Evolutionary conservation across 1,140 invertebrate species (phyloP).

Genomic region (Brachionus rubens): DNA sequence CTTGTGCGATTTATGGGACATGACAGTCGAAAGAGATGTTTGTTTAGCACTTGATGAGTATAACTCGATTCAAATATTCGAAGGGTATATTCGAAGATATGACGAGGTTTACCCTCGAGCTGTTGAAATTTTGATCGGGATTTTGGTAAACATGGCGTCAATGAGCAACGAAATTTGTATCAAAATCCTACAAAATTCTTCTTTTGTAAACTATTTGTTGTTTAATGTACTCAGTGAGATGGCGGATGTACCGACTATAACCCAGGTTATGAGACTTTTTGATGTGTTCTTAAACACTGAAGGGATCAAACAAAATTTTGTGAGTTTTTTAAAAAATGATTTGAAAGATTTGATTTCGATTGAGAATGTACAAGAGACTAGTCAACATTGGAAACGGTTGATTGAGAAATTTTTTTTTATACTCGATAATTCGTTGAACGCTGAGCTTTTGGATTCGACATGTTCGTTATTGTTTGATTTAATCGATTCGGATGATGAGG

Average conservation of each 20-base stretch:
- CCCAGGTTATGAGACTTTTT: conserved; percentile 15
- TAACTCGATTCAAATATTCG: conserved; percentile 31
- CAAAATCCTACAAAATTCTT: neutral
- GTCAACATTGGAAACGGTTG: conserved; percentile 8
- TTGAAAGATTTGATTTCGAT: neutral
- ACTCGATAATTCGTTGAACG: conserved; percentile 32
- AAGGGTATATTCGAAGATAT: neutral
- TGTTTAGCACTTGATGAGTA: conserved; percentile 18
- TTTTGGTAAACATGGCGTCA: conserved; percentile 9
- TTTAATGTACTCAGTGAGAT: neutral
- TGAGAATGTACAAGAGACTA: neutral
- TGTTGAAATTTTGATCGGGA: conserved; percentile 23
- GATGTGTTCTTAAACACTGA: conserved; percentile 9
- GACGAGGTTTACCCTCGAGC: conserved; percentile 1
- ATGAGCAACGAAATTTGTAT: neutral
- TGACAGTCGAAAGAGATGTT: conserved; percentile 35
- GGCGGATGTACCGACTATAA: conserved; percentile 16
- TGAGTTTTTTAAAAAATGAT: conserved; percentile 33
- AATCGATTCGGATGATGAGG: conserved; percentile 10
- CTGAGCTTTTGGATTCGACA: conserved; percentile 4
- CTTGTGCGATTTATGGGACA: conserved; percentile 38
- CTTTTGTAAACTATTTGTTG: neutral
- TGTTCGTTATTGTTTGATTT: conserved; percentile 28
- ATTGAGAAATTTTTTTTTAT: conserved; percentile 35
- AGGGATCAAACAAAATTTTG: neutral